A percentile compares a stretch with the other conserved stretches of the same genome.
These are phyloP conservation scores for Myotis lucifugus DNA, from an alignment of 2,113 vertebrate species.

Conservation along the genomic window DNA sequence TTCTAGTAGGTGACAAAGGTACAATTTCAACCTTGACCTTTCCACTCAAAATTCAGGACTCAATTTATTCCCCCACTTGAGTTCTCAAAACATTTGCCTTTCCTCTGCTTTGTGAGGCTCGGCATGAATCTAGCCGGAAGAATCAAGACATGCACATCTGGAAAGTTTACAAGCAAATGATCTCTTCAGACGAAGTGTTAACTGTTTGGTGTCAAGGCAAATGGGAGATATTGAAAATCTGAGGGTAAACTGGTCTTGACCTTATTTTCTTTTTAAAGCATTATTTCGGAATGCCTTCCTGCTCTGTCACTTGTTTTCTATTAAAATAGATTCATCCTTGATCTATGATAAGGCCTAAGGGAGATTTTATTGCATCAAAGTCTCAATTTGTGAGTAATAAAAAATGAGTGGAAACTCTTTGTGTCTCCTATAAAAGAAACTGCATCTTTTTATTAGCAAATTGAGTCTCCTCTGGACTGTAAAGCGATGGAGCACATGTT, in stretches of 20 bases:
- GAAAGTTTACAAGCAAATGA: background rate
- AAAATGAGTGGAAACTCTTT: background rate
- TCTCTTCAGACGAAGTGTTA: background rate
- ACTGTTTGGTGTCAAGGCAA: background rate
- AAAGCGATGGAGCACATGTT: background rate
- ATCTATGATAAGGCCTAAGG: background rate
- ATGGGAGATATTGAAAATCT: background rate
- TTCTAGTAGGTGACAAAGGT: background rate
- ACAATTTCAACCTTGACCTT: conserved; percentile 1
- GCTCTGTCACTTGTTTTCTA: background rate
- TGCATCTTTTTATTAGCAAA: background rate
- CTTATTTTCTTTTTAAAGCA: background rate
- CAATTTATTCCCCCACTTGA: background rate
- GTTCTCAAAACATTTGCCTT: background rate
- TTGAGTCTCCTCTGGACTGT: conserved; percentile 8
- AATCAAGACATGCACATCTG: background rate
- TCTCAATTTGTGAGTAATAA: background rate
- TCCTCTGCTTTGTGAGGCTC: background rate
- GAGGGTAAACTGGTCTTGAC: background rate
- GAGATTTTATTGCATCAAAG: conserved; percentile 45
- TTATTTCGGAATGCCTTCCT: background rate
- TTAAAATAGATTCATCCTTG: background rate
- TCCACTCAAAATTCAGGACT: background rate
- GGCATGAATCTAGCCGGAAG: background rate
- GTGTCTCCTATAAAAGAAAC: background rate